phyloP scores from a whole-genome alignment of 2,113 vertebrate genomes.

The Microcebus tavaratra region DNA sequence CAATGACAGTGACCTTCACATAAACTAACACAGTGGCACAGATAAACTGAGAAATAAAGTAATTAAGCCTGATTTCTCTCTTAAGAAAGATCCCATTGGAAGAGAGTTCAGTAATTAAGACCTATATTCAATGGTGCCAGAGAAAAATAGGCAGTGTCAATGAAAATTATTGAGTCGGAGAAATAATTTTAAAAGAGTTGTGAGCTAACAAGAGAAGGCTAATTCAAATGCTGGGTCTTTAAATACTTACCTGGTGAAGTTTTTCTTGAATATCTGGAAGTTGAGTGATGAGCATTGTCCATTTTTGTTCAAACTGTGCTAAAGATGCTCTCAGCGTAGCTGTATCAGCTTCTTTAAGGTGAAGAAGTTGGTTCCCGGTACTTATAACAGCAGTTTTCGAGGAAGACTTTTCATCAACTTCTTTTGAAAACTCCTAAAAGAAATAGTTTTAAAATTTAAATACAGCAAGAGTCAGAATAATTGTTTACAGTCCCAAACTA shows the following conservation, averaged over 20 bases:
- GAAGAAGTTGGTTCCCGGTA: conserved; percentile 88
- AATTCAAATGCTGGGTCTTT: conserved; percentile 29
- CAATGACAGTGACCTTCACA: conserved; percentile 62
- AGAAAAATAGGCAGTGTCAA: conserved; percentile 51
- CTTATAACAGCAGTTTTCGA: conserved; percentile 88
- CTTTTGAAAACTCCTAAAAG: conserved; percentile 89
- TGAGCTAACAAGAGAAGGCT: conserved; percentile 49
- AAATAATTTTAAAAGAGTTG: conserved; percentile 62
- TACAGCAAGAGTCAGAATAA: not conserved
- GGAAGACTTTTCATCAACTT: conserved; percentile 86
- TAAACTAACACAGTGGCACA: conserved; percentile 52
- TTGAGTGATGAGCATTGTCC: conserved; percentile 86
- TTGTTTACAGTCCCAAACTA: not conserved
- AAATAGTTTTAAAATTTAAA: not conserved
- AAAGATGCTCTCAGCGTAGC: conserved; percentile 84
- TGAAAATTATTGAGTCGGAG: conserved; percentile 62
- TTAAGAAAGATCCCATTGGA: conserved; percentile 59
- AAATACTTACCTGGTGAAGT: conserved; percentile 89
- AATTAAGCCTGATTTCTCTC: conserved; percentile 77
- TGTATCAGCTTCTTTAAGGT: conserved; percentile 85
- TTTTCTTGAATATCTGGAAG: conserved; percentile 87
- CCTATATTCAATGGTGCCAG: conserved; percentile 58
- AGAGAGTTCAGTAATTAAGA: conserved; percentile 66
- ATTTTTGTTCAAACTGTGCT: conserved; percentile 88
- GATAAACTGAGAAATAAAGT: conserved; percentile 67